These are phyloP conservation scores for Trichogramma dendrolimi DNA, from an alignment of 2,888 invertebrate genomes.

Conservation along the genomic window DNA sequence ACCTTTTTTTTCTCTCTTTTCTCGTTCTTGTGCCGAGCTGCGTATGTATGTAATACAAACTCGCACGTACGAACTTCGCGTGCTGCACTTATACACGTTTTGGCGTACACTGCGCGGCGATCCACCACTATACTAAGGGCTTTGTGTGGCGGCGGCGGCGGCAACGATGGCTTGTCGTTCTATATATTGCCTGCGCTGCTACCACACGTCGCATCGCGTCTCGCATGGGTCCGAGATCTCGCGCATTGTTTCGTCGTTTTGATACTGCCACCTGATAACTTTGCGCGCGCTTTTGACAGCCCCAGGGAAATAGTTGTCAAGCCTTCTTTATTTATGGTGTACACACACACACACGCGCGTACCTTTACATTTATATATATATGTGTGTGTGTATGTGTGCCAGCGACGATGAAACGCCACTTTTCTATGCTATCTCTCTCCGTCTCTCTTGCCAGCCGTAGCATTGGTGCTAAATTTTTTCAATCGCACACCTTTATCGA, in stretches of 20 bases:
- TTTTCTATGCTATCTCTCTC: too few relatives aligned
- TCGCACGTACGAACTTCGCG: slow-evolving; percentile 2
- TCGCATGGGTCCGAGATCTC: not conserved
- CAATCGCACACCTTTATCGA: too few relatives aligned
- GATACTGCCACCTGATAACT: slow-evolving; percentile 22
- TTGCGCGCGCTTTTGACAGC: slow-evolving; percentile 22
- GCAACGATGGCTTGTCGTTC: too few relatives aligned
- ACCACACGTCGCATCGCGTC: not conserved
- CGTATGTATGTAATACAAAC: too few relatives aligned
- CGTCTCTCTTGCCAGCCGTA: too few relatives aligned
- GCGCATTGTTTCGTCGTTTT: slow-evolving; percentile 22
- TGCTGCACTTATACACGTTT: slow-evolving; percentile 6
- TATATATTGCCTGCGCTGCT: too few relatives aligned
- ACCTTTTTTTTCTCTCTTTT: slow-evolving; percentile 7
- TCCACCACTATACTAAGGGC: too few relatives aligned
- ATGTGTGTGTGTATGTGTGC: too few relatives aligned
- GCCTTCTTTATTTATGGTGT: not conserved
- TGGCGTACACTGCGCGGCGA: not conserved
- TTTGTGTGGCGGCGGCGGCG: too few relatives aligned
- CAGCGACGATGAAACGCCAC: too few relatives aligned
- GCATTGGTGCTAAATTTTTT: too few relatives aligned
- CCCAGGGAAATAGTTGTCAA: slow-evolving; percentile 1
- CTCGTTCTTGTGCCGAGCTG: too few relatives aligned
- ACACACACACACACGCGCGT: not conserved
- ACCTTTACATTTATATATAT: not conserved